Conservation (phyloP, 2,113 vertebrate genomes). For the Phylloscopus whistleri region DNA sequence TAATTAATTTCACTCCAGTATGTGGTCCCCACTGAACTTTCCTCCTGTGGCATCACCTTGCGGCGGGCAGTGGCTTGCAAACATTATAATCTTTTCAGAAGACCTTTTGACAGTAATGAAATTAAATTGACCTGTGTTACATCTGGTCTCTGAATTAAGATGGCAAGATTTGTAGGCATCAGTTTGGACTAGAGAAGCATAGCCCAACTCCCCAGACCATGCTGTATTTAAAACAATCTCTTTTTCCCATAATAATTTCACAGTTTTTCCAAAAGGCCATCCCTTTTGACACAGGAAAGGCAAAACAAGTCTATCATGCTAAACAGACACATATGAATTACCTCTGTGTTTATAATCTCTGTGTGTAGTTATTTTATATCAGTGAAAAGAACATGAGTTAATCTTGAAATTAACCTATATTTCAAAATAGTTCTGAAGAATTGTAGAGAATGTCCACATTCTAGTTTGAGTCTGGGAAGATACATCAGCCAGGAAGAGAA, state of each 20-base stretch:
- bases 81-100: slow-evolving; percentile 36
- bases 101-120: slow-evolving; percentile 63
- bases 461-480: background rate
- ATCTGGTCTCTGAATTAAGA: slow-evolving; percentile 53
- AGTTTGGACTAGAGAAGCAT: background rate
- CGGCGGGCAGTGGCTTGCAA: background rate
- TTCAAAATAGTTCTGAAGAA: background rate
- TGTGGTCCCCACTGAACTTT: background rate
- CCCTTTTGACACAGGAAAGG: background rate
- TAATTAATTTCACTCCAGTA: slow-evolving; percentile 56
- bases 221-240: slow-evolving; percentile 27
- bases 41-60: slow-evolving; percentile 43
- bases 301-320: background rate
- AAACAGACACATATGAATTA: background rate
- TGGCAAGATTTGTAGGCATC: slow-evolving; percentile 32
- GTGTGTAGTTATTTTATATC: background rate
- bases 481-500: background rate
- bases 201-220: background rate
- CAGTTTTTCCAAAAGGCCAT: background rate
- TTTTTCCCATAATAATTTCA: background rate
- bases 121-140: slow-evolving; percentile 62
- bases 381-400: background rate
- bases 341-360: background rate
- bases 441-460: background rate
- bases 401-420: background rate